phyloP scores from a whole-genome alignment of 2,797 vertebrate genomes.

The Melanotaenia trifasciata region DNA sequence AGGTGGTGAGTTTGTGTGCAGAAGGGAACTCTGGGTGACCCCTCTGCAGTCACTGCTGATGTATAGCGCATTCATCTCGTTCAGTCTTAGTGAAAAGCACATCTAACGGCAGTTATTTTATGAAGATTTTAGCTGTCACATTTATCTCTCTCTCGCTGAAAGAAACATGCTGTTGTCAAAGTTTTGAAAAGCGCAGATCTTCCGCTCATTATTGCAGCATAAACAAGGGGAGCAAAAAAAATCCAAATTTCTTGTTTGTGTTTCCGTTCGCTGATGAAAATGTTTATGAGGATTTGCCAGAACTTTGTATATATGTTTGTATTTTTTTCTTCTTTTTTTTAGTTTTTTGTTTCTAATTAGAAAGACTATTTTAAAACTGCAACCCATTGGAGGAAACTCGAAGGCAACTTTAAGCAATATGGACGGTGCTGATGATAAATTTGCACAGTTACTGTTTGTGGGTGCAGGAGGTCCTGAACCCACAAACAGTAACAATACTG shows the following conservation, averaged over 20 bases:
- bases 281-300: conserved; percentile 76
- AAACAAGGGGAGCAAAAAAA: conserved; percentile 75
- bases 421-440: conserved; percentile 47
- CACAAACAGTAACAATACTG: conserved; percentile 52
- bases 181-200: conserved; percentile 79
- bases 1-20: conserved; percentile 68
- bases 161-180: conserved; percentile 78
- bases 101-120: conserved; percentile 83
- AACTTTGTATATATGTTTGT: conserved; percentile 69
- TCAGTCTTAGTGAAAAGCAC: conserved; percentile 80
- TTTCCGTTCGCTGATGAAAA: conserved; percentile 72
- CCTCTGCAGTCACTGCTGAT: conserved; percentile 82
- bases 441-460: conserved; percentile 46
- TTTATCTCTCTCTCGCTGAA: conserved; percentile 69
- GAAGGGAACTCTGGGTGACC: conserved; percentile 87
- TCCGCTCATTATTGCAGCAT: conserved; percentile 83
- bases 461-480: conserved; percentile 47
- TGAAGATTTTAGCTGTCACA: conserved; percentile 84
- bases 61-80: conserved; percentile 84
- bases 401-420: conserved; percentile 65
- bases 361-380: conserved; percentile 69
- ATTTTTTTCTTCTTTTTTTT: neutral
- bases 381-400: conserved; percentile 44
- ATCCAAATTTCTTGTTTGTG: conserved; percentile 71
- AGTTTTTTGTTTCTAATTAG: conserved; percentile 77